Percentiles rank a stretch among this genome's conserved stretches.
Evolutionary conservation across 2,888 invertebrate species (phyloP).

Genomic region (Spilarctia lutea): DNA sequence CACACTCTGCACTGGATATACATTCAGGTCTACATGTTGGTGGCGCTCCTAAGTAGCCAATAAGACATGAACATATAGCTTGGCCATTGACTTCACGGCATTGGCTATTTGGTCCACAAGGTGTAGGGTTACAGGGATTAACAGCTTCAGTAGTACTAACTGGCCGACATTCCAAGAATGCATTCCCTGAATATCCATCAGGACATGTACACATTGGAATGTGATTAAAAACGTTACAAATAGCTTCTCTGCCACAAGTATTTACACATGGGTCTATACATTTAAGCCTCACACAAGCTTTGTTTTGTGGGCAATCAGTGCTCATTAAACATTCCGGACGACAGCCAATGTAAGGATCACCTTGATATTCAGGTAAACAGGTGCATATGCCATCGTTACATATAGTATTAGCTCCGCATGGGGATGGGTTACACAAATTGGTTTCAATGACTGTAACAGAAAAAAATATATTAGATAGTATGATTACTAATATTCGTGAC

Average conservation of each 20-base stretch:
- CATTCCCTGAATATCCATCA: constrained; percentile 89
- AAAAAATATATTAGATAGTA: constrained; percentile 32
- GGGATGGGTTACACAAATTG: constrained; percentile 89
- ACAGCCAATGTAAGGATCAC: constrained; percentile 92
- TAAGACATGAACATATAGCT: constrained; percentile 90
- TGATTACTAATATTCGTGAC: neutral
- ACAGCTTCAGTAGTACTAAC: constrained; percentile 68
- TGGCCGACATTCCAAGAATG: constrained; percentile 88
- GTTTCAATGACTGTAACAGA: constrained; percentile 63
- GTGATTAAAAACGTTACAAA: constrained; percentile 90
- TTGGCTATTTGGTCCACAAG: constrained; percentile 90
- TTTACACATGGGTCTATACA: constrained; percentile 92
- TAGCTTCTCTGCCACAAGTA: constrained; percentile 91
- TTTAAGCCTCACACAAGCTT: constrained; percentile 90
- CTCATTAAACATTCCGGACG: constrained; percentile 93
- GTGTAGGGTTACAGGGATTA: constrained; percentile 90
- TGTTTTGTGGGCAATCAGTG: constrained; percentile 89
- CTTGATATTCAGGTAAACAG: constrained; percentile 91
- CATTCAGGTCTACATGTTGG: constrained; percentile 91
- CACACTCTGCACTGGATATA: constrained; percentile 89
- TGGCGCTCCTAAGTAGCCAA: constrained; percentile 90
- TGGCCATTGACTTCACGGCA: constrained; percentile 89
- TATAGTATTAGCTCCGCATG: constrained; percentile 90
- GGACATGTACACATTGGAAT: constrained; percentile 87
- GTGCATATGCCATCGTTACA: constrained; percentile 90